Percentiles rank a stretch among this genome's conserved stretches.
phyloP scores from a whole-genome alignment of 2,888 invertebrate species.

The Pseudoips prasinana region DNA sequence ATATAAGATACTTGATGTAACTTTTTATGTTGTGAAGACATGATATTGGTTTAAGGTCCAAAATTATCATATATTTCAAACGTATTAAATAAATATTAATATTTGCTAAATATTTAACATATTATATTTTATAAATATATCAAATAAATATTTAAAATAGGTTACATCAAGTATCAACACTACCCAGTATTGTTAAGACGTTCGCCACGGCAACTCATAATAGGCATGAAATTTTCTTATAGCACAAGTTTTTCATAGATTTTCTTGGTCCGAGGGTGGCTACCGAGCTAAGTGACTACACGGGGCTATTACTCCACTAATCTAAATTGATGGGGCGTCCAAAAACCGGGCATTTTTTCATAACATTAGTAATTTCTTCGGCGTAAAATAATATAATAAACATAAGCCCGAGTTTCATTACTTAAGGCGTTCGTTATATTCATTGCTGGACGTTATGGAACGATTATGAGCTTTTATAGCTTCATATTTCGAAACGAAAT shows the following conservation, averaged over 20 bases:
- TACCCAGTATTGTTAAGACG: slow-evolving; percentile 23
- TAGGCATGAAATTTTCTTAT: slow-evolving; percentile 78
- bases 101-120: too few species aligned
- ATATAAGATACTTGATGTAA: too few species aligned
- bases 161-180: slow-evolving; percentile 61
- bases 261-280: slow-evolving; percentile 69
- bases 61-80: too few species aligned
- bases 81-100: too few species aligned
- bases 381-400: slow-evolving; percentile 79
- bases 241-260: slow-evolving; percentile 74
- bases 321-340: slow-evolving; percentile 81
- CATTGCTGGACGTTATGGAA: slow-evolving; percentile 47
- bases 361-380: slow-evolving; percentile 75
- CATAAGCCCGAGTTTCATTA: slow-evolving; percentile 68
- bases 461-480: slow-evolving; percentile 49
- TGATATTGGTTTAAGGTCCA: too few species aligned
- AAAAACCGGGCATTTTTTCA: slow-evolving; percentile 72
- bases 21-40: too few species aligned
- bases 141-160: too few species aligned
- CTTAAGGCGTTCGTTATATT: slow-evolving; percentile 62
- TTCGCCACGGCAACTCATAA: slow-evolving; percentile 67
- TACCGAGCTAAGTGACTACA: slow-evolving; percentile 50
- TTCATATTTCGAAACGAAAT: slow-evolving; percentile 39
- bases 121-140: too few species aligned
- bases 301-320: slow-evolving; percentile 72